These are phyloP conservation scores for Diarsia brunnea DNA, from an alignment of 2,888 invertebrate genomes.

Conservation along the genomic window DNA sequence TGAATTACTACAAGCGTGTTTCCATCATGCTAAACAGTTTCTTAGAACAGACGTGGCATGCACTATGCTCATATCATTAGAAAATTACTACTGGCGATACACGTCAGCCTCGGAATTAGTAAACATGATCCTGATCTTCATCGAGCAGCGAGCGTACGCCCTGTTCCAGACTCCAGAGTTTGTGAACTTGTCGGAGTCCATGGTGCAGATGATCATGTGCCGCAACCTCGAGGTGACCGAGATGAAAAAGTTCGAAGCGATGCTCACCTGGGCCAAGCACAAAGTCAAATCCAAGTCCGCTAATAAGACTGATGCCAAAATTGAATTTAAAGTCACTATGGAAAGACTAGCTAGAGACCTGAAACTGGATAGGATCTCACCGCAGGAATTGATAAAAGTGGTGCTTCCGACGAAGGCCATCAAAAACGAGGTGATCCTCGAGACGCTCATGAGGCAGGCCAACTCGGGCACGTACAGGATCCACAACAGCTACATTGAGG, in stretches of 20 bases:
- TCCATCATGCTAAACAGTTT: conserved; percentile 98
- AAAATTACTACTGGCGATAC: conserved; percentile 98
- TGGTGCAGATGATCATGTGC: conserved; percentile 98
- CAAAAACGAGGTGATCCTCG: conserved; percentile 97
- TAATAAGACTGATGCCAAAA: conserved; percentile 95
- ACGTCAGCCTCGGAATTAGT: conserved; percentile 98
- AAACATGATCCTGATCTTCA: conserved; percentile 97
- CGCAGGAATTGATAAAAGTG: conserved; percentile 97
- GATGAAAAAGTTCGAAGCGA: conserved; percentile 97
- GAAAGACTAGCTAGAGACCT: conserved; percentile 96
- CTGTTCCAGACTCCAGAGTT: conserved; percentile 96
- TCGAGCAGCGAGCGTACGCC: conserved; percentile 96
- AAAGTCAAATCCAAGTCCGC: conserved; percentile 95
- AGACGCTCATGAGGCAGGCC: conserved; percentile 98
- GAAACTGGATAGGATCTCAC: conserved; percentile 97
- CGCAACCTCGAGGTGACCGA: conserved; percentile 97
- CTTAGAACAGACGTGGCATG: conserved; percentile 98
- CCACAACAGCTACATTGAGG: conserved; percentile 96
- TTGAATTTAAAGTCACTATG: conserved; percentile 98
- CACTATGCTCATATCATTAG: conserved; percentile 97
- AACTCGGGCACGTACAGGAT: conserved; percentile 98
- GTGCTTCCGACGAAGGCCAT: conserved; percentile 98
- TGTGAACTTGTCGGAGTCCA: conserved; percentile 96
- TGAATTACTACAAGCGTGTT: conserved; percentile 97
- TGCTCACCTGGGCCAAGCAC: conserved; percentile 97